Evolutionary conservation across 2,888 invertebrate genomes (phyloP), one percentile per base, ranked within the genome.

Genomic region (Acholoe squamosa): DNA sequence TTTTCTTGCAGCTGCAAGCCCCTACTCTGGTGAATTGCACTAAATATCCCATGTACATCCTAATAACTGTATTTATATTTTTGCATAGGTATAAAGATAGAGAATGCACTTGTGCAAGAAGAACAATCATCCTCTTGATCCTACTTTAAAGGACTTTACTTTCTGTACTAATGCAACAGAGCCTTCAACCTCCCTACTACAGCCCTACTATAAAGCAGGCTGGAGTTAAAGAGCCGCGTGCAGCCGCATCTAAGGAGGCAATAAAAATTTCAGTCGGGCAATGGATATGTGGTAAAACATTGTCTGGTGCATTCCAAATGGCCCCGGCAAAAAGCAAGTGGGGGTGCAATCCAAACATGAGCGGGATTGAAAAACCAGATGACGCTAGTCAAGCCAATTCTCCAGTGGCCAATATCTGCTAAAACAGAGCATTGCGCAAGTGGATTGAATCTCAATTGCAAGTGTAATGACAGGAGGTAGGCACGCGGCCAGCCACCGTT

Each of bases 381-480:
- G 86, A 86, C 16, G 86, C 86, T 19, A 86, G 86, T 86, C 54
- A 54, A 52, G 86, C 16, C 86, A 52, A 54, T 54, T 52, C 86
- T 28, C 86, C 16, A n/a, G 86, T 54, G 86, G 56, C 86, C 86
- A 86, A 86, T 54, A 86, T 54, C 54, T n/a, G 86, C 25, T 54
- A 54, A 54, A 52, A 86, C 86, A 86, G 28, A 54, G 86, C 1
- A 86, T 86, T 86, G 86, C 86, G 86, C 86, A 86, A 86, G 86
- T 86, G 86, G 86, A 86, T 86, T 86, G 86, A 86, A 86, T 86
- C 86, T 86, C 86, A 86, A 86, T 86, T 86, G 86, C 86, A 86
- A 86, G 86, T 86, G 56, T 86, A 86, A 86, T 86, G 86, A 86
- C 86, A 56, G 28, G 14, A 52, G 43, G 84, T 19, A 16, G 86